Evolutionary conservation across 2,797 vertebrate genomes (phyloP).

Genomic region (Hippocampus kuda): DNA sequence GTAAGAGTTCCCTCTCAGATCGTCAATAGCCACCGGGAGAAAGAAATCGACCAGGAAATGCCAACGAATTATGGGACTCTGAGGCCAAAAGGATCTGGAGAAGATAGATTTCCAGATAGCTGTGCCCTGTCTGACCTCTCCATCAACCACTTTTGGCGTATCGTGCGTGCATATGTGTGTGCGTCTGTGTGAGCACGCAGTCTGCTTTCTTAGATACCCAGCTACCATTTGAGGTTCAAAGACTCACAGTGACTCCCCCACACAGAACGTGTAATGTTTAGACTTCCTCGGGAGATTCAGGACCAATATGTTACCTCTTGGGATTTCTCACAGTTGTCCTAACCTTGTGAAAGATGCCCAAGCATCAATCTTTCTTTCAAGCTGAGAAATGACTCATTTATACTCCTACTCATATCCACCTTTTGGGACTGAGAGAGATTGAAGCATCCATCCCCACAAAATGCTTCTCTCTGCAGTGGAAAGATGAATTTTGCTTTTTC

Average conservation of each 20-base stretch:
- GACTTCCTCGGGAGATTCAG: conserved; percentile 31
- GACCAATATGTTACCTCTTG: conserved; percentile 46
- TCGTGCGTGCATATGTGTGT: conserved; percentile 9
- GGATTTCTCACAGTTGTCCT: conserved; percentile 40
- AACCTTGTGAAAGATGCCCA: conserved; percentile 46
- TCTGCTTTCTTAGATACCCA: conserved; percentile 22
- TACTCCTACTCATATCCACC: conserved; percentile 13
- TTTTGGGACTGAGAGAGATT: neutral
- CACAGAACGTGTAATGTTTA: conserved; percentile 31
- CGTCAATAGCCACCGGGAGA: conserved; percentile 37
- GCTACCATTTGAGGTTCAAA: conserved; percentile 27
- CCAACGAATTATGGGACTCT: conserved; percentile 59
- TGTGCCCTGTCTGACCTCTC: conserved; percentile 49
- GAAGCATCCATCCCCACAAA: conserved; percentile 9
- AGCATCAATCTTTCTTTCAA: conserved; percentile 44
- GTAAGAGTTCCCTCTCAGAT: conserved; percentile 27
- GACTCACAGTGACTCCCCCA: conserved; percentile 16
- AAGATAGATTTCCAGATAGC: conserved; percentile 67
- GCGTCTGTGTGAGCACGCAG: conserved; percentile 14
- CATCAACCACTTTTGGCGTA: conserved; percentile 31
- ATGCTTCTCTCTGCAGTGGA: conserved; percentile 4
- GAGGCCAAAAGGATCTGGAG: conserved; percentile 57
- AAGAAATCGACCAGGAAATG: conserved; percentile 64
- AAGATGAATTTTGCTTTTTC: conserved; percentile 24
- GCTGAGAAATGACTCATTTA: conserved; percentile 35